Evolutionary conservation across 2,888 invertebrate species (phyloP), one percentile per base, ranked within the genome.

Genomic region (Halictus quadricinctus): DNA sequence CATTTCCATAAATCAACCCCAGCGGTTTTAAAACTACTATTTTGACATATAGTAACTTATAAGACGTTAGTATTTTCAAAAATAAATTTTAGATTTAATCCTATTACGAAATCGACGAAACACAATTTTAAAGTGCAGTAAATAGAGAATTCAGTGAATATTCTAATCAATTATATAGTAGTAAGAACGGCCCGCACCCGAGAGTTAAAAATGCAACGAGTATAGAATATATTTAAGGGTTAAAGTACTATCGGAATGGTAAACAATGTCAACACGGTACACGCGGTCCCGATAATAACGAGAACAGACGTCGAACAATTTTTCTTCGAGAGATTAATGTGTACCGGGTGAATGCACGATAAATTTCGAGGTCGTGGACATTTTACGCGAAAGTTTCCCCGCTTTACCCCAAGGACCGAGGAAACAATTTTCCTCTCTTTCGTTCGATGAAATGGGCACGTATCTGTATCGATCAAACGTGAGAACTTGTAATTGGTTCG

Each of bases 401-500:
- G 36, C 8, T 66, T 25, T 25, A 25, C 13, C 60, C 25, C 60
- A 10, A 29, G 66, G 66, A 66, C 29, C 21, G 36, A 66, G 29
- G 64, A 66, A 66, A 66, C 66, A 36, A 66, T 66, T 66, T 66
- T 66, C 66, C 36, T 66, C 21, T 66, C 21, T 36, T 41, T 10
- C 36, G 66, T 66, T 21, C 36, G 36, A 66, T 36, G 66, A 66
- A 66, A 66, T 8, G 36, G n/a, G 15, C 48, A 25, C 48, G 73
- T 64, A 48, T 76, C 72, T 58, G 43, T 75, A 81, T 77, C 80
- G 80, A 77, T 77, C 60, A 72, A 76, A 60, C 48, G 46, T 48
- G 72, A 25, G 60, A 77, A 81, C 48, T 72, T 81, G 70, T 77
- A 77, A 81, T 81, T 81, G 78, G 72, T 72, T 54, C 50, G 50